Evolutionary conservation across 2,888 invertebrate species (phyloP).

Genomic region (Notocelia uddmanniana): DNA sequence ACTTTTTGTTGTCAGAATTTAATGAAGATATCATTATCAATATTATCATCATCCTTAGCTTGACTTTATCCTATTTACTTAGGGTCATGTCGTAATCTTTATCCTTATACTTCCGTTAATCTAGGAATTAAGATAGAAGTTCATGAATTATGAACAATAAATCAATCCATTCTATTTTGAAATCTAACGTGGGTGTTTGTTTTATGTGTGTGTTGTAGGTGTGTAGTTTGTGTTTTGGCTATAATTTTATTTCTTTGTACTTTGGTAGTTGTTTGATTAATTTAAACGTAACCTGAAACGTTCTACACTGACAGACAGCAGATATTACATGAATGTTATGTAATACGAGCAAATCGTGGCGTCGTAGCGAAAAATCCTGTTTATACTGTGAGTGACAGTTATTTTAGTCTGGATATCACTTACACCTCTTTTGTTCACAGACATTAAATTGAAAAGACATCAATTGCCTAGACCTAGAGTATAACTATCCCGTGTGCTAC

Average conservation of each 20-base stretch:
- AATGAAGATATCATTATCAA: no score
- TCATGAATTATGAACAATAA: neutral
- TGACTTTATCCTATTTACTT: neutral
- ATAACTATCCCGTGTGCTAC: no score
- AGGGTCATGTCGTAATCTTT: neutral
- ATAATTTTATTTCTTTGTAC: no score
- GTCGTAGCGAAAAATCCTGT: no score
- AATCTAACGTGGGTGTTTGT: neutral
- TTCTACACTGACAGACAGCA: neutral
- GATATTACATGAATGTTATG: neutral
- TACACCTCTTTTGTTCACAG: neutral
- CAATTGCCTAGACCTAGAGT: no score
- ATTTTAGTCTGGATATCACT: neutral
- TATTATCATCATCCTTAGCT: neutral
- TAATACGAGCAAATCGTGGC: no score
- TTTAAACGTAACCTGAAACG: neutral
- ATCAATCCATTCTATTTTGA: neutral
- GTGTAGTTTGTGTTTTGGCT: neutral
- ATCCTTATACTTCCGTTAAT: neutral
- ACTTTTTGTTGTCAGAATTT: no score
- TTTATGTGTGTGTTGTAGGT: no score
- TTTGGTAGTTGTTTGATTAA: neutral
- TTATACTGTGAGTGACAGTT: no score
- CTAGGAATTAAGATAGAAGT: neutral
- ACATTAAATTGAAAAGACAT: no score